A percentile compares a stretch with the other conserved stretches of the same genome.
phyloP scores from a whole-genome alignment of 2,113 vertebrate genomes.

The Cairina moschata region DNA sequence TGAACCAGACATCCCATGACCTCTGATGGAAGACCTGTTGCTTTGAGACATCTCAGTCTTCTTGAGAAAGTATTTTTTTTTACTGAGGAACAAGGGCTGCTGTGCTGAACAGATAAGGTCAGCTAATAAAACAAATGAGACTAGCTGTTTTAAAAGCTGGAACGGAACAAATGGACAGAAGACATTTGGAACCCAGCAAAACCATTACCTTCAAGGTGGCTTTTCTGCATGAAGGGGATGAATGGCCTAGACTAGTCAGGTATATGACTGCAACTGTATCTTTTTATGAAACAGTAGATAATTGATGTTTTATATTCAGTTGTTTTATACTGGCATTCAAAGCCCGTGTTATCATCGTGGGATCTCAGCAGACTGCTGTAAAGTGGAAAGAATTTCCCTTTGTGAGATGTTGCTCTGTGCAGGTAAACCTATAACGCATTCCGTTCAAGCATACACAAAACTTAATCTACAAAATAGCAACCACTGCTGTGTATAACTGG shows the following conservation, averaged over 20 bases:
- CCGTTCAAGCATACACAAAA: neutral
- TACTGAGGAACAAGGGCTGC: neutral
- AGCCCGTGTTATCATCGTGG: neutral
- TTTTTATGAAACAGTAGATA: neutral
- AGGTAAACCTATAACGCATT: neutral
- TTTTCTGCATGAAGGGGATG: neutral
- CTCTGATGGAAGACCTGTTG: neutral
- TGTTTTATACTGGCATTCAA: neutral
- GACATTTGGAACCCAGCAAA: neutral
- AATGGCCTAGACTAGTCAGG: rapidly evolving
- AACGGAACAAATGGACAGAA: neutral
- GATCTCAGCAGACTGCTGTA: neutral
- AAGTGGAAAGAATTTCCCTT: neutral
- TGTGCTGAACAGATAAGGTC: neutral
- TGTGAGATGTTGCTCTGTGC: neutral
- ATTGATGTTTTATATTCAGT: neutral
- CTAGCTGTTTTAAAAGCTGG: neutral
- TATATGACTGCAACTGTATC: neutral
- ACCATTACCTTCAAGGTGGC: neutral
- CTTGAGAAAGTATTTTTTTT: neutral
- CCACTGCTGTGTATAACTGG: neutral
- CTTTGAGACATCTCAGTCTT: neutral
- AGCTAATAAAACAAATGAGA: neutral
- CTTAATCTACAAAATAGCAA: neutral
- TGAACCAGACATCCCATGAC: neutral